Evolutionary conservation across 2,797 vertebrate species (phyloP).

Genomic region (Cottoperca gobio): DNA sequence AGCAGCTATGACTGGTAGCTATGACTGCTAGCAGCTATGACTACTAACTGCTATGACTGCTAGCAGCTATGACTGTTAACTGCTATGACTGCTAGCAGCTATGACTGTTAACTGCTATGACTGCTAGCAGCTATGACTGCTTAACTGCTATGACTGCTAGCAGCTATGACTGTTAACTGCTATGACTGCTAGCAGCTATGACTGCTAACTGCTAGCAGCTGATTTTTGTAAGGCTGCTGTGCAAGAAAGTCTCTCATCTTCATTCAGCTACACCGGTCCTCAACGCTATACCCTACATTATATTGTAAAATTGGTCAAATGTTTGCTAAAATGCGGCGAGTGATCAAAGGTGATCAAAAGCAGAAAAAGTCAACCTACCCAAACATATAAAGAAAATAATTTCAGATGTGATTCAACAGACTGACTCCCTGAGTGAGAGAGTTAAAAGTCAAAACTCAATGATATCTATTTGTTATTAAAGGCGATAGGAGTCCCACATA

Average conservation of each 20-base stretch:
- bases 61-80: no score
- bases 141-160: no score
- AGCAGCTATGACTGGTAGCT: no score
- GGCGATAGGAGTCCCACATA: not conserved
- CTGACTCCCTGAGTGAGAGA: not conserved
- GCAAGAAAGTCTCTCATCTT: not conserved
- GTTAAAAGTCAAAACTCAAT: not conserved
- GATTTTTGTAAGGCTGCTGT: not conserved
- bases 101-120: no score
- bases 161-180: no score
- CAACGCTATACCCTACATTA: not conserved
- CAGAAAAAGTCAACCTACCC: not conserved
- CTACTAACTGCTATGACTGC: not conserved
- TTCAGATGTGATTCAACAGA: slow-evolving; percentile 3
- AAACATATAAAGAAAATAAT: not conserved
- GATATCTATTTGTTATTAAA: slow-evolving; percentile 10
- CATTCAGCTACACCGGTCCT: not conserved
- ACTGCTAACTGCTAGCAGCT: not conserved
- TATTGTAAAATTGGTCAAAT: not conserved
- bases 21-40: no score
- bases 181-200: not conserved
- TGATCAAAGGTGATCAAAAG: not conserved
- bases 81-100: no score
- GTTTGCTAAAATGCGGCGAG: not conserved
- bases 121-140: no score